These are phyloP conservation scores for Eidolon dupreanum DNA, from an alignment of 2,797 vertebrate genomes.

Conservation along the genomic window DNA sequence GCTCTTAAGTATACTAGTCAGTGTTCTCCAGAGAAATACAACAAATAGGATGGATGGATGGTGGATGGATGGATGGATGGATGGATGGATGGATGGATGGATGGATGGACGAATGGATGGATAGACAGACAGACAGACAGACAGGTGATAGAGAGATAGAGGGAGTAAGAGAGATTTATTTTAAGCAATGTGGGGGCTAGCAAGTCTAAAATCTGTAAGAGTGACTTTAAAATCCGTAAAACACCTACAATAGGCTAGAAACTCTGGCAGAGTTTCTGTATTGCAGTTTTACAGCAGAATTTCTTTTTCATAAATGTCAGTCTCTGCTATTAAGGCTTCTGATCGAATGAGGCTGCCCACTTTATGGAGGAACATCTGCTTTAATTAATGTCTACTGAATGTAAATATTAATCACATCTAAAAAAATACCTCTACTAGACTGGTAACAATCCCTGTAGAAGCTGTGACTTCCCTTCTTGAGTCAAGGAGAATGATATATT, in stretches of 20 bases:
- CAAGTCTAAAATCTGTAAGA: not conserved
- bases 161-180: not conserved
- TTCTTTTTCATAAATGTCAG: not conserved
- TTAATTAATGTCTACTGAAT: not conserved
- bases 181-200: not conserved
- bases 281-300: not conserved
- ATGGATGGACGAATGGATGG: too few species aligned
- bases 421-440: not conserved
- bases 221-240: too few species aligned
- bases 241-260: not conserved
- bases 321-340: not conserved
- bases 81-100: too few species aligned
- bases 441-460: not conserved
- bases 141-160: not conserved
- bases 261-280: not conserved
- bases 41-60: not conserved
- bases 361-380: not conserved
- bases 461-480: not conserved
- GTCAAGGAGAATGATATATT: not conserved
- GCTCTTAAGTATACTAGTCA: not conserved
- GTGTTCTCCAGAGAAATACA: not conserved
- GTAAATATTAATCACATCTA: not conserved
- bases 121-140: not conserved
- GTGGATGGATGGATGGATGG: too few species aligned
- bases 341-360: not conserved